A percentile compares a stretch with the other conserved stretches of the same genome.
These are phyloP conservation scores for Lottia gigantea DNA, from an alignment of 2,888 invertebrate species.

Conservation along the genomic window DNA sequence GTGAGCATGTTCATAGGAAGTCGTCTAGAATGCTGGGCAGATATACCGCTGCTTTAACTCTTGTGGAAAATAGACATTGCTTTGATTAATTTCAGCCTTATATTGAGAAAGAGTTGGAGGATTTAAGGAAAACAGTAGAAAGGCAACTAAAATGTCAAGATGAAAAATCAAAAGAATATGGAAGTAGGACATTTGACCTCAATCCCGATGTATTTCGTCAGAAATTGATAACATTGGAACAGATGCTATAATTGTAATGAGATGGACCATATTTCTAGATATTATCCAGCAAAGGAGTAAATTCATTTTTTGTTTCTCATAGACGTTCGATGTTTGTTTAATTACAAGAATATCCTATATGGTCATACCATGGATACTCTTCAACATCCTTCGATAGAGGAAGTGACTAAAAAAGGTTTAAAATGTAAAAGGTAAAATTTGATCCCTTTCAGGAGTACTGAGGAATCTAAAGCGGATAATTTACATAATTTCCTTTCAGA, in stretches of 20 bases:
- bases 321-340: no score
- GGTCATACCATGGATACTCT: no score
- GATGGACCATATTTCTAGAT: no score
- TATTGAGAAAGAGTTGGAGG: not conserved
- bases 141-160: not conserved
- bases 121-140: not conserved
- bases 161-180: slow-evolving; percentile 1
- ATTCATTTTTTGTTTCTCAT: no score
- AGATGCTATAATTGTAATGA: not conserved
- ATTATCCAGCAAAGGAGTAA: no score
- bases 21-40: not conserved
- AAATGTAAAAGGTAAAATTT: no score
- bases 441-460: no score
- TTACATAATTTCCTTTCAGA: no score
- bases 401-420: no score
- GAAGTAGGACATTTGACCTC: not conserved
- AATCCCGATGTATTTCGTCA: not conserved
- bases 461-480: not conserved
- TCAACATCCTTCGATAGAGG: no score
- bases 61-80: not conserved
- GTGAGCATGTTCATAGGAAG: not conserved
- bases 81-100: not conserved
- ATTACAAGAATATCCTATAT: no score
- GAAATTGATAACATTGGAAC: not conserved
- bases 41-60: not conserved